phyloP scores from a whole-genome alignment of 1,140 invertebrate genomes.

The Drosophila oshimai region DNA sequence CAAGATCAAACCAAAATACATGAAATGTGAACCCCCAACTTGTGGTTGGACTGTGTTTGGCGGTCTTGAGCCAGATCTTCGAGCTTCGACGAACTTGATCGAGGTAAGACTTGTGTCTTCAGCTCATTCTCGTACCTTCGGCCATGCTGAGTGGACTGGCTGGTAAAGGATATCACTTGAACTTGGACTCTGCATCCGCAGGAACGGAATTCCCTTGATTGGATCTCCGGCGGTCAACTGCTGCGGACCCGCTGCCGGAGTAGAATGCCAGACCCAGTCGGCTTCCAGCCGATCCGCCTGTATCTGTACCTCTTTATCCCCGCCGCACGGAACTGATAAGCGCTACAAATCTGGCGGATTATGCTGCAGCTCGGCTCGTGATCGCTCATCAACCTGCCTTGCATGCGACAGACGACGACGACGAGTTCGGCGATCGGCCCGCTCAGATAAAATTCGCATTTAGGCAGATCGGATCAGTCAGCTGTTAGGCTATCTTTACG shows the following conservation, averaged over 20 bases:
- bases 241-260: constrained; percentile 29
- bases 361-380: constrained; percentile 52
- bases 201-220: neutral
- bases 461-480: constrained; percentile 23
- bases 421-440: neutral
- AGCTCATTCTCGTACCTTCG: constrained; percentile 38
- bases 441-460: constrained; percentile 17
- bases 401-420: constrained; percentile 20
- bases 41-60: constrained; percentile 48
- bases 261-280: constrained; percentile 52
- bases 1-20: constrained; percentile 15
- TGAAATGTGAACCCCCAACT: constrained; percentile 43
- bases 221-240: constrained; percentile 9
- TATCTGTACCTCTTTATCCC: constrained; percentile 19
- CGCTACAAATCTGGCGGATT: constrained; percentile 30
- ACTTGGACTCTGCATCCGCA: neutral
- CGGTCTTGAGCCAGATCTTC: constrained; percentile 60
- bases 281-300: constrained; percentile 8
- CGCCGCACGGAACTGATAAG: constrained; percentile 61
- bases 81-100: constrained; percentile 35
- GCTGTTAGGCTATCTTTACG: constrained; percentile 42
- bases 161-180: neutral
- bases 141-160: constrained; percentile 39
- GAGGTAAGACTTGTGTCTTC: neutral
- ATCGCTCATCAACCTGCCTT: constrained; percentile 21